Evolutionary conservation across 2,888 invertebrate species (phyloP).

Genomic region (Arrhopalites spinosus): DNA sequence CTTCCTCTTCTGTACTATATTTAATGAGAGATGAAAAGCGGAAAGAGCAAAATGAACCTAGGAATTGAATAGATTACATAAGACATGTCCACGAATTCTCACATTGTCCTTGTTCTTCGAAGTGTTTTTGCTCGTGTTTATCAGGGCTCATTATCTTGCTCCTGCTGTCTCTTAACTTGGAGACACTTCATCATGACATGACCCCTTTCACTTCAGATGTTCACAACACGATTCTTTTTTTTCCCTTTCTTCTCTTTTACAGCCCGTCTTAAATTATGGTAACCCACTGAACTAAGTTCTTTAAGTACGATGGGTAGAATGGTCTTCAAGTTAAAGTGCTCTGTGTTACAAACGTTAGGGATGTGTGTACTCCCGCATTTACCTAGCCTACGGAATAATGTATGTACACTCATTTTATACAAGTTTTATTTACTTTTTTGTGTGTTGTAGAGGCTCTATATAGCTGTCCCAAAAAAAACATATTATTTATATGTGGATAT

Average conservation of each 20-base stretch:
- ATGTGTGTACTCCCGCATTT: too few relatives aligned
- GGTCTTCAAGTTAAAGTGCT: not conserved
- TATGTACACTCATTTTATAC: too few relatives aligned
- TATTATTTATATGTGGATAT: not conserved
- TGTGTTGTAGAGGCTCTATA: too few relatives aligned
- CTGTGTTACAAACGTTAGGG: too few relatives aligned
- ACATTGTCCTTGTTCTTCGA: constrained; percentile 42
- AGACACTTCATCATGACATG: constrained; percentile 44
- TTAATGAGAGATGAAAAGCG: constrained; percentile 26
- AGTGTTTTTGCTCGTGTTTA: constrained; percentile 46
- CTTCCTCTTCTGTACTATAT: too few relatives aligned
- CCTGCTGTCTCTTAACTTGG: constrained; percentile 44
- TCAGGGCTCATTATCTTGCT: constrained; percentile 46
- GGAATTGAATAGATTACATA: constrained; percentile 32
- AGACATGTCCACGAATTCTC: constrained; percentile 44
- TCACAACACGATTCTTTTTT: constrained; percentile 21
- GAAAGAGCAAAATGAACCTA: constrained; percentile 26
- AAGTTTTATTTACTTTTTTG: too few relatives aligned
- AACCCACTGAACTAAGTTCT: constrained; percentile 8
- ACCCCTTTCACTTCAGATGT: constrained; percentile 36
- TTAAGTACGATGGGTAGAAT: not conserved
- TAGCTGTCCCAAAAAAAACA: not conserved
- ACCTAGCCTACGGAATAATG: too few relatives aligned
- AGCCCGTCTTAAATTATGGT: constrained; percentile 26
- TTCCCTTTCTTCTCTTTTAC: constrained; percentile 11